Evolutionary conservation across 2,888 invertebrate species (phyloP), one percentile per base, ranked within the genome.

Genomic region (Pollenia angustigena): DNA sequence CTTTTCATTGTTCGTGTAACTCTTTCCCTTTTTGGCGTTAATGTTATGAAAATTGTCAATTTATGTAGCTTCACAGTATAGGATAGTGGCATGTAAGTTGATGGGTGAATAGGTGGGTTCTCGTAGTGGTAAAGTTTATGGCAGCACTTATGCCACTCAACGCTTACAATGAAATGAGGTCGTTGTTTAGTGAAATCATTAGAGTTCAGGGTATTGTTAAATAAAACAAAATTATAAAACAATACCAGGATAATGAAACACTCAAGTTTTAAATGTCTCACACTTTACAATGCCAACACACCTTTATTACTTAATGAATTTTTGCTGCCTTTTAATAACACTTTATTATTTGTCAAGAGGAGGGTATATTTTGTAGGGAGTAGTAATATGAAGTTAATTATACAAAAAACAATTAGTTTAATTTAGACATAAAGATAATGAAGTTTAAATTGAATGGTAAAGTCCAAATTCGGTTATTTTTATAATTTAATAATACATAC

Each of bases 231-330:
- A 60, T 58, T 60, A 81, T 74, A 74, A 68, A 81, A 75, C 75
- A 75, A 81, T 75, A 68, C 23, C 32, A 75, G 68, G 60, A 75
- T 75, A 75, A 81, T 81, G 66, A 68, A 68, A 75, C 66, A 68
- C 50, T 78, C 32, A 66, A 48, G 18, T 50, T 14, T 66, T 66
- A 23, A 23, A n/a, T n/a, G 8, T 48, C 12, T 42, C 54, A 44
- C 12, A 64, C 23, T 32, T 32, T 32, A 32, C 32, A 32, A 32
- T 6, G 6, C 32, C 0, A 32, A 68, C 78, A 66, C 66, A 66
- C 78, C 78, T 76, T 76, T 46, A 46, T 42, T 44, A 44, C 16
- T 71, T 44, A 56, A 72, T 72, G 46, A 3, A 1, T 66, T 23
- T 23, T 66, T 46, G 46, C 6, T 18, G 11, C 4, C 16, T 46